Evolutionary conservation across 2,797 vertebrate species (phyloP).

Genomic region (Triplophysa bombifrons): DNA sequence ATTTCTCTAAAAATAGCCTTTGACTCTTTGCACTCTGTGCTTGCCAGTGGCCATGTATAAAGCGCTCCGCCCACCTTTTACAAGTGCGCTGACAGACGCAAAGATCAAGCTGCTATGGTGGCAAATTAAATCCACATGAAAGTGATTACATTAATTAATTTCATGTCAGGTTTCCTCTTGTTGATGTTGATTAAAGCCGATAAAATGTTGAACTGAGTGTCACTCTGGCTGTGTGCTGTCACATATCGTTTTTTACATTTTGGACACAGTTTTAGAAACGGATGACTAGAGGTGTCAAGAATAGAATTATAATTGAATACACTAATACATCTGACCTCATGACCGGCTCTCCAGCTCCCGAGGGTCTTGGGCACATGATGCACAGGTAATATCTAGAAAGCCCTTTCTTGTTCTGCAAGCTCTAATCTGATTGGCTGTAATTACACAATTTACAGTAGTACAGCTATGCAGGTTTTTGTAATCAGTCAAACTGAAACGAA

Average conservation of each 20-base stretch:
- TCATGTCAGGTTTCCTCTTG: constrained; percentile 53
- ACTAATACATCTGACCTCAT: neutral
- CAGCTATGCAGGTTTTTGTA: neutral
- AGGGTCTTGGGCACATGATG: neutral
- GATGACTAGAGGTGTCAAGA: constrained; percentile 15
- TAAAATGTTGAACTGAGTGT: constrained; percentile 42
- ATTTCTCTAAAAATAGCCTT: constrained; percentile 1
- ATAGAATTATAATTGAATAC: neutral
- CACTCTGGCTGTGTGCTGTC: constrained; percentile 38
- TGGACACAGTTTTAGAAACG: constrained; percentile 23
- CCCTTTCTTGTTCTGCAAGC: neutral
- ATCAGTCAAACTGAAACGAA: neutral
- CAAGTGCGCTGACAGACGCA: constrained; percentile 55
- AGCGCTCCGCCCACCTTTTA: constrained; percentile 34
- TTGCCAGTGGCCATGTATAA: constrained; percentile 37
- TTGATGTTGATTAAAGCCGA: constrained; percentile 60
- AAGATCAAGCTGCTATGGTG: constrained; percentile 52
- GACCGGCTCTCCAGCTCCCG: neutral
- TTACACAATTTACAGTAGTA: neutral
- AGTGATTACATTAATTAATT: constrained; percentile 65
- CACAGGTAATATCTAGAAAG: constrained; percentile 3
- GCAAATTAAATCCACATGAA: constrained; percentile 60
- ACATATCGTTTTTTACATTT: constrained; percentile 22
- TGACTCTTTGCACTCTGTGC: constrained; percentile 9
- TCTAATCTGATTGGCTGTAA: neutral